These are phyloP conservation scores for Globodera rostochiensis DNA, from an alignment of 1,140 invertebrate species.

Conservation along the genomic window DNA sequence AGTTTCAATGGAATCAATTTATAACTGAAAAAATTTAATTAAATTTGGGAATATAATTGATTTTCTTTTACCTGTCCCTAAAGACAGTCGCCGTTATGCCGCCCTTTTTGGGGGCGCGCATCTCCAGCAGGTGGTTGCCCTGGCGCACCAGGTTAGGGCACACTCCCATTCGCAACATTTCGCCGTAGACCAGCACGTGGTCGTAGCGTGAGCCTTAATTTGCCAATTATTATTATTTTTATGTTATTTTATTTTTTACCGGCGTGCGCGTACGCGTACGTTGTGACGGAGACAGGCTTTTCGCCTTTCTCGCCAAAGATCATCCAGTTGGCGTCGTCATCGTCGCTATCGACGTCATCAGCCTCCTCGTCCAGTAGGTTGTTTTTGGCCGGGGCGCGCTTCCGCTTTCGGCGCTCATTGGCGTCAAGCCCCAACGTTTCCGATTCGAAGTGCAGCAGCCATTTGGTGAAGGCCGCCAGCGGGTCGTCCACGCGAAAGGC, in stretches of 20 bases:
- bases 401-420: background rate
- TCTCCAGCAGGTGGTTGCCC: background rate
- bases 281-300: too few relatives aligned
- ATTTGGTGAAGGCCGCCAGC: background rate
- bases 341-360: background rate
- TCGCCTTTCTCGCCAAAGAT: background rate
- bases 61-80: too few relatives aligned
- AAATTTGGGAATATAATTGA: too few relatives aligned
- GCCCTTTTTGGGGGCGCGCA: background rate
- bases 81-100: too few relatives aligned
- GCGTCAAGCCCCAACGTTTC: background rate
- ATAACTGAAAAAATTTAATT: too few relatives aligned
- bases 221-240: background rate
- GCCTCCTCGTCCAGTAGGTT: too few relatives aligned
- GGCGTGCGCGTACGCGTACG: too few relatives aligned
- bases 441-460: too few relatives aligned
- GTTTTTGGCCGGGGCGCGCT: background rate
- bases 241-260: background rate
- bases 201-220: background rate
- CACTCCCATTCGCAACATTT: background rate
- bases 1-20: background rate
- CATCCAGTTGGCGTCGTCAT: background rate
- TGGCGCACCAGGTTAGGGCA: background rate
- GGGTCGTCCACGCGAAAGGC: background rate
- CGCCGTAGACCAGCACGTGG: background rate